These are phyloP conservation scores for Daboia siamensis DNA, from an alignment of 2,113 vertebrate genomes.

Conservation along the genomic window DNA sequence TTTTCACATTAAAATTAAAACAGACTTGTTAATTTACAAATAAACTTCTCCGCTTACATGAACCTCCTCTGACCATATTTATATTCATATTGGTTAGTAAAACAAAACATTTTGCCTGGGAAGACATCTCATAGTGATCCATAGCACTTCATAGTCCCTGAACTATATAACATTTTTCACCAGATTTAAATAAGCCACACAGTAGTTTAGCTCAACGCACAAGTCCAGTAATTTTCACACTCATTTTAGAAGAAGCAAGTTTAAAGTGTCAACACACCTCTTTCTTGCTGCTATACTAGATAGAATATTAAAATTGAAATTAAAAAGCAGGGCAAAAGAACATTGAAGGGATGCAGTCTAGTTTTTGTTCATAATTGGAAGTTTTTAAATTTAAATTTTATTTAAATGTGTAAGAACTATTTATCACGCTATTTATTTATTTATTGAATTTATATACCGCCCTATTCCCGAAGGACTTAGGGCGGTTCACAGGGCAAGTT, in stretches of 20 bases:
- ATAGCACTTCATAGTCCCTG: not conserved
- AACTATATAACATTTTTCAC: not conserved
- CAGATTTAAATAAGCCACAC: not conserved
- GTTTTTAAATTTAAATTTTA: not conserved
- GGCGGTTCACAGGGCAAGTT: too few relatives aligned
- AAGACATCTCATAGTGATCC: not conserved
- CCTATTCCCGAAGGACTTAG: too few relatives aligned
- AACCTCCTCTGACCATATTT: not conserved
- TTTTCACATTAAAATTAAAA: not conserved
- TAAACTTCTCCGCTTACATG: not conserved
- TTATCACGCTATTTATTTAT: not conserved
- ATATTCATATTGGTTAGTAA: not conserved
- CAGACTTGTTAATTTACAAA: not conserved
- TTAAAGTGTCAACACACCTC: not conserved
- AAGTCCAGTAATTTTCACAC: not conserved
- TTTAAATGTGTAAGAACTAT: not conserved
- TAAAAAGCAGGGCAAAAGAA: not conserved
- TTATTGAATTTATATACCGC: too few relatives aligned
- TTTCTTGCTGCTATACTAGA: not conserved
- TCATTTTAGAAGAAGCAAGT: not conserved
- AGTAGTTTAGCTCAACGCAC: not conserved
- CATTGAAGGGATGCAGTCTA: not conserved
- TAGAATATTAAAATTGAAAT: not conserved
- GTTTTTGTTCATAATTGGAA: not conserved
- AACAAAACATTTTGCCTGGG: not conserved